Evolutionary conservation across 2,888 invertebrate genomes (phyloP).

Genomic region (Tetramorium bicarinatum): DNA sequence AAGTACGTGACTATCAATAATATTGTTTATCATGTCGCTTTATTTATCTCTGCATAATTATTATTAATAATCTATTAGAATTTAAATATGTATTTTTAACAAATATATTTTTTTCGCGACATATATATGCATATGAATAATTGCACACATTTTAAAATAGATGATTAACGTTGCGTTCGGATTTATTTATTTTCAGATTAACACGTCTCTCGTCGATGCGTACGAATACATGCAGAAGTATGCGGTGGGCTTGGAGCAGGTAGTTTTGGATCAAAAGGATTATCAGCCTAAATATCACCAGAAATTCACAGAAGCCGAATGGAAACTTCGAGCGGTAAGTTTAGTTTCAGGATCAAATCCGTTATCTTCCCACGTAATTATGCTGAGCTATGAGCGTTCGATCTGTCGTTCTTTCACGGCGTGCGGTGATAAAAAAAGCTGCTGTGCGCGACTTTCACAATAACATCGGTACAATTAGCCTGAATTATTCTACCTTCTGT

Average conservation of each 20-base stretch:
- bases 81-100: neutral
- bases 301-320: constrained; percentile 89
- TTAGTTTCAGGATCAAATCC: constrained; percentile 36
- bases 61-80: neutral
- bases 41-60: constrained; percentile 21
- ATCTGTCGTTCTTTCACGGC: neutral
- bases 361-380: constrained; percentile 33
- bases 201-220: constrained; percentile 88
- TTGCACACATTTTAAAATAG: neutral
- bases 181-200: constrained; percentile 85
- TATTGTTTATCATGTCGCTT: neutral
- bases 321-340: constrained; percentile 88
- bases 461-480: constrained; percentile 66
- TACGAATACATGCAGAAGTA: constrained; percentile 91
- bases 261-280: constrained; percentile 89
- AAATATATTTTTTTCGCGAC: neutral
- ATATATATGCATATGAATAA: neutral
- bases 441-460: constrained; percentile 70
- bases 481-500: constrained; percentile 64
- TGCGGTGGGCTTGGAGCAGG: constrained; percentile 91
- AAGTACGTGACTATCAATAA: constrained; percentile 84
- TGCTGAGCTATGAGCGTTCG: neutral
- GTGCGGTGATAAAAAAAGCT: neutral
- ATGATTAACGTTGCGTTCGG: neutral
- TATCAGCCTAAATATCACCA: constrained; percentile 81